Evolutionary conservation across 2,888 invertebrate genomes (phyloP), one percentile per base, ranked within the genome.

Genomic region (Ypsolopha sequella): DNA sequence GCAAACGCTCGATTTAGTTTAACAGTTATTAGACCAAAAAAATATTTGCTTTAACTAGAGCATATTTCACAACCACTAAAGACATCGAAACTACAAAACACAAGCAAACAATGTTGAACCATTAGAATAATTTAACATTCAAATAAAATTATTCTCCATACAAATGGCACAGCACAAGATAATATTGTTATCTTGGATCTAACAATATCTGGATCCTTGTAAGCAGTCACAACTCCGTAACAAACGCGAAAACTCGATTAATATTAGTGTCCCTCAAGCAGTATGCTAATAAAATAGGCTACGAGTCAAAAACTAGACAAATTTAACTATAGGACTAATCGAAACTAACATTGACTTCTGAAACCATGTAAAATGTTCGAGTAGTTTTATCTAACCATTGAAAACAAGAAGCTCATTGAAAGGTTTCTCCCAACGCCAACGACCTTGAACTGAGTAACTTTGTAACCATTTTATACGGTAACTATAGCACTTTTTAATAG

Each of bases 211-310:
- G 58, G 58, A 56, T 68, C 70, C 71, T 70, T 71, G 70, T 73
- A 62, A 69, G 60, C 63, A 67, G 73, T 72, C 72, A 71, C 66
- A 63, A 62, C 65, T 65, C 57, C 61, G 60, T 59, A 51, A 63
- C 60, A 55, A 67, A 70, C 62, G 64, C 65, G 66, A 67, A 73
- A 73, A 71, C 60, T 70, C 66, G 65, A 74, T 78, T 76, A 75
- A 66, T 66, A 70, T 73, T 72, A 64, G 2, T 24, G 24, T 24
- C 24, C 24, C 24, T 2, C 24, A 24, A 3, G 24, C 24, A 24
- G 24, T 24, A 24, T 24, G 24, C 24, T 24, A 24, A 24, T 24
- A 24, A 24, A 24, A 4, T 24, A 24, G 24, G 2, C 24, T 24
- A 2, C 47, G 10, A 36, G 36, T 36, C 36, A 11, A 13, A 14